A percentile compares a stretch with the other conserved stretches of the same genome.
Conservation (phyloP, 2,888 invertebrate genomes). For the Drosophila tanythrix region DNA sequence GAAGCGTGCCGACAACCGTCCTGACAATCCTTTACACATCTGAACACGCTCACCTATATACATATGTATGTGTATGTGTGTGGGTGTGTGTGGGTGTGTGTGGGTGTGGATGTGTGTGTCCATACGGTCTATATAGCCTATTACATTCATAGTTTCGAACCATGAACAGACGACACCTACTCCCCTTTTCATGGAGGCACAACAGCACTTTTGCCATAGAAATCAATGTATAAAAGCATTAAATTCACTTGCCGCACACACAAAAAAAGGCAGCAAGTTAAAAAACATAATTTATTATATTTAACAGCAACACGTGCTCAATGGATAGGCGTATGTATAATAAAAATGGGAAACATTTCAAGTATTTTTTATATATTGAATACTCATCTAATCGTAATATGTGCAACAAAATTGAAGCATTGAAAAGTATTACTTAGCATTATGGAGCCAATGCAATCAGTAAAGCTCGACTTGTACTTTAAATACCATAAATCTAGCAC, state of each 20-base stretch:
- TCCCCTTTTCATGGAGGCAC: neutral
- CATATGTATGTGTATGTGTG: neutral
- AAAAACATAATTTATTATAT: conserved; percentile 81
- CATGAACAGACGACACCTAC: conserved; percentile 19
- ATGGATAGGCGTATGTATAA: conserved; percentile 61
- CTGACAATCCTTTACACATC: conserved; percentile 74
- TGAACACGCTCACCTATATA: conserved; percentile 37
- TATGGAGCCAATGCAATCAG: neutral
- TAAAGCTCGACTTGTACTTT: neutral
- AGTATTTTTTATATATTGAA: conserved; percentile 9
- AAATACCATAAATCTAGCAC: neutral
- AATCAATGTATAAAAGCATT: conserved; percentile 66
- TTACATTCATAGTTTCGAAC: conserved; percentile 23
- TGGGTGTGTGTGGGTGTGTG: neutral
- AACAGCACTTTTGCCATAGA: conserved; percentile 29
- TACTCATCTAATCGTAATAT: conserved; percentile 1
- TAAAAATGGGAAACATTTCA: conserved; percentile 63
- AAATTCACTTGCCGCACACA: conserved; percentile 46
- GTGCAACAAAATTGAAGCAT: neutral
- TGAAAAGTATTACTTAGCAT: neutral
- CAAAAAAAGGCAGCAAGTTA: conserved; percentile 25
- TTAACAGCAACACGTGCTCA: conserved; percentile 82
- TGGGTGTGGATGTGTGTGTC: conserved; percentile 18
- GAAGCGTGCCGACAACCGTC: conserved; percentile 61
- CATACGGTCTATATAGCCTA: neutral